These are phyloP conservation scores for Onchidella celtica DNA, from an alignment of 2,888 invertebrate genomes.

Conservation along the genomic window DNA sequence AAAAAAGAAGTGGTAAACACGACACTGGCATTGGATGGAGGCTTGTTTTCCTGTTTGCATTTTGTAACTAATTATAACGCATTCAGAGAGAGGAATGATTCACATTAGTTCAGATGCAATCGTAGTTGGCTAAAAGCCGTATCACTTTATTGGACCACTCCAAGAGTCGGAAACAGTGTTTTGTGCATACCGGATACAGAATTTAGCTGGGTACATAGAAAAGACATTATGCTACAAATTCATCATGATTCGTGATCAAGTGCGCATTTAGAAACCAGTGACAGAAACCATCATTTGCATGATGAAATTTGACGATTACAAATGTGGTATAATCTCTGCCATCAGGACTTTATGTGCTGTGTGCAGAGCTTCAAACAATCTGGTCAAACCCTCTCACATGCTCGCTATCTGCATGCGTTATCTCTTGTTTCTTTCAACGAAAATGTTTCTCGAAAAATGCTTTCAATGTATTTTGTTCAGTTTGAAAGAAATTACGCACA, in stretches of 20 bases:
- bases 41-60: not conserved
- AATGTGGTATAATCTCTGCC: not conserved
- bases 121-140: too few relatives aligned
- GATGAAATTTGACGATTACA: conserved; percentile 23
- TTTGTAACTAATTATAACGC: too few relatives aligned
- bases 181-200: not conserved
- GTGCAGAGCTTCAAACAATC: not conserved
- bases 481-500: too few relatives aligned
- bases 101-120: too few relatives aligned
- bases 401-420: conserved; percentile 16
- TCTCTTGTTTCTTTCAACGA: conserved; percentile 29
- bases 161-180: too few relatives aligned
- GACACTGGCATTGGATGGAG: not conserved
- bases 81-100: too few relatives aligned
- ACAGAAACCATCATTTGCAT: conserved; percentile 3
- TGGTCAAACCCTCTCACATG: not conserved
- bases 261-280: not conserved
- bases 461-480: conserved; percentile 23
- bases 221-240: conserved; percentile 15
- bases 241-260: not conserved
- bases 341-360: not conserved
- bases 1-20: not conserved
- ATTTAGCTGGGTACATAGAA: conserved; percentile 10
- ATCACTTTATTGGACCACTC: too few relatives aligned
- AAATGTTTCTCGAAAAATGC: conserved; percentile 34